Percentiles rank a stretch among this genome's conserved stretches.
phyloP scores from a whole-genome alignment of 2,888 invertebrate species.

The Eilema caniola region DNA sequence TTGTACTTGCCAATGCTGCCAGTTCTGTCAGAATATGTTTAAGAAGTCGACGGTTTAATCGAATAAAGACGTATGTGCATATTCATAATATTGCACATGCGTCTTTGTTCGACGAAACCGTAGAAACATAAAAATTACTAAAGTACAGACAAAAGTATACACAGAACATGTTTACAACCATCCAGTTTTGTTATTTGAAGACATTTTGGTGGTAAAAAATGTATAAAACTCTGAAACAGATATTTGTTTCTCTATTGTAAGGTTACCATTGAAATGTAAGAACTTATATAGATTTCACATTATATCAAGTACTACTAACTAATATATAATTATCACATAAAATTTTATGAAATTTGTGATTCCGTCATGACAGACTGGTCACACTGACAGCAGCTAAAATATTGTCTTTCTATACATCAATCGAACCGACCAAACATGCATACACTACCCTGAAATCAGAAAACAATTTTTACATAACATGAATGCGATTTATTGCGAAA shows the following conservation, averaged over 20 bases:
- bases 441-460: constrained; percentile 62
- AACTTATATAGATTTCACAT: constrained; percentile 13
- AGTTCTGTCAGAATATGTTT: constrained; percentile 29
- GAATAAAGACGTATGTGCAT: too few relatives aligned
- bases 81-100: too few relatives aligned
- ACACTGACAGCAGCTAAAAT: constrained; percentile 39
- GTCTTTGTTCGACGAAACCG: too few relatives aligned
- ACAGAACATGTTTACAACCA: constrained; percentile 35
- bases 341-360: constrained; percentile 4
- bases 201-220: constrained; percentile 31
- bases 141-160: constrained; percentile 17
- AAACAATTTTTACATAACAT: constrained; percentile 57
- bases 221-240: background rate
- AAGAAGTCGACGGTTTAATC: background rate
- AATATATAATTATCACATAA: constrained; percentile 24
- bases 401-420: constrained; percentile 29
- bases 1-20: constrained; percentile 53
- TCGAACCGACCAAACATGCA: constrained; percentile 37
- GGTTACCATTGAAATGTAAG: background rate
- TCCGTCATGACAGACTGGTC: constrained; percentile 14
- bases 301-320: constrained; percentile 13
- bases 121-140: constrained; percentile 24
- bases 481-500: constrained; percentile 63
- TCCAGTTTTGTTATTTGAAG: constrained; percentile 32
- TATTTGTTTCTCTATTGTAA: background rate